A percentile compares a stretch with the other conserved stretches of the same genome.
Conservation (phyloP, 2,113 vertebrate species). For the Tauraco erythrolophus region DNA sequence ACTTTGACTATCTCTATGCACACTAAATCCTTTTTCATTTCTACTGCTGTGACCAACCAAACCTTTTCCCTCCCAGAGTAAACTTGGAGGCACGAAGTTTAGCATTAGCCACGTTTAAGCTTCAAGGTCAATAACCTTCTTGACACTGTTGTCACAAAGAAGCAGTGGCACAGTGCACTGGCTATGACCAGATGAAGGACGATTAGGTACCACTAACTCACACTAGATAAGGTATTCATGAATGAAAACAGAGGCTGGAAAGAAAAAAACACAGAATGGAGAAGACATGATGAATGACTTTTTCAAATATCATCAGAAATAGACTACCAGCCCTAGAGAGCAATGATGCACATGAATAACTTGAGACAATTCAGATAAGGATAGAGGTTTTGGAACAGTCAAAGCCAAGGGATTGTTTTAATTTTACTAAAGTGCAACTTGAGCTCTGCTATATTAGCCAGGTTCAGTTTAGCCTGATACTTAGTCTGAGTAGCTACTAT, state of each 20-base stretch:
- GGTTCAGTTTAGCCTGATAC: neutral
- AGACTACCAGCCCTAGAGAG: neutral
- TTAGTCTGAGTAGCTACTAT: neutral
- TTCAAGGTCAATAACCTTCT: neutral
- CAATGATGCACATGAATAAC: neutral
- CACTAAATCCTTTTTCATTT: neutral
- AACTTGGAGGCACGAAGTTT: neutral
- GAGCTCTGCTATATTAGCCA: neutral
- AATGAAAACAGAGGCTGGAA: neutral
- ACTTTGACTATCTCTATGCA: neutral
- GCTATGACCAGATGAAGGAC: neutral
- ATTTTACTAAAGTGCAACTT: neutral
- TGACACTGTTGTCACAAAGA: neutral
- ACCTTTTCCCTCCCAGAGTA: neutral
- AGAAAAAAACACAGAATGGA: neutral
- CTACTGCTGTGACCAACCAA: neutral
- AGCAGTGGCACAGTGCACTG: neutral
- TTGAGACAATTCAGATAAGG: fast-evolving
- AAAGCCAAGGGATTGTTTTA: neutral
- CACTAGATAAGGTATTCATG: neutral
- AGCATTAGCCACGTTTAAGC: neutral
- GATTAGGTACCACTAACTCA: neutral
- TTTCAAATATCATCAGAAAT: neutral
- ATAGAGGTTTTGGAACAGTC: neutral
- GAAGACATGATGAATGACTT: neutral